Evolutionary conservation across 1,140 invertebrate species (phyloP).

Genomic region (Drosophila novamexicana): DNA sequence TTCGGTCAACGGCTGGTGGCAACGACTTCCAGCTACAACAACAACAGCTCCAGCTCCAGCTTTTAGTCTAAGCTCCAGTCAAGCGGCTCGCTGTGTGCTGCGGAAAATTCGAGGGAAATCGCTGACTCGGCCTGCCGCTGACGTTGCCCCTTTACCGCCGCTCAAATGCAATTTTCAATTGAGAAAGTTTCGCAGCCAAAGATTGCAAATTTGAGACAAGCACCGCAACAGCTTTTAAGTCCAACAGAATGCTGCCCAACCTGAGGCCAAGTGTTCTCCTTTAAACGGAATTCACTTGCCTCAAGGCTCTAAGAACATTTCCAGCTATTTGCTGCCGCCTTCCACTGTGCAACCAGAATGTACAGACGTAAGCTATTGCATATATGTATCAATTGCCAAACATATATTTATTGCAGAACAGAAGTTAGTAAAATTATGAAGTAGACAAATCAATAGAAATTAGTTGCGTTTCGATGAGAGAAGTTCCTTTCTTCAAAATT

Average conservation of each 20-base stretch:
- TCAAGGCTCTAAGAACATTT: conserved; percentile 49
- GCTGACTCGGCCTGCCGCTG: conserved; percentile 42
- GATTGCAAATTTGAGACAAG: conserved; percentile 69
- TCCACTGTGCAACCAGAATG: neutral
- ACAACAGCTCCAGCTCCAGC: conserved; percentile 55
- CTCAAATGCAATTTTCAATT: conserved; percentile 74
- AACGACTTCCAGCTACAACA: conserved; percentile 40
- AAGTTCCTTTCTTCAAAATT: too few species aligned
- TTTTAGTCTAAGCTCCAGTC: conserved; percentile 53
- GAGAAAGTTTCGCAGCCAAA: conserved; percentile 71
- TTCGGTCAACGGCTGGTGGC: conserved; percentile 69
- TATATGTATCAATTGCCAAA: too few species aligned
- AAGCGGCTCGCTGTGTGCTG: conserved; percentile 43
- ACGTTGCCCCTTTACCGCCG: conserved; percentile 18
- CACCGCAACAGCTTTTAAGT: conserved; percentile 1
- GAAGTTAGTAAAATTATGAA: too few species aligned
- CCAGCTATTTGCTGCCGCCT: neutral
- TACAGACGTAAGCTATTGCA: neutral
- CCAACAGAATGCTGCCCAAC: conserved; percentile 23
- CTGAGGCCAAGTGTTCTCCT: conserved; percentile 32
- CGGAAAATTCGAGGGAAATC: conserved; percentile 58
- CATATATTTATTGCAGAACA: too few species aligned
- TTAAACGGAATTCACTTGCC: conserved; percentile 56
- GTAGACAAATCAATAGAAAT: too few species aligned
- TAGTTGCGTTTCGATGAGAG: too few species aligned